A percentile compares a stretch with the other conserved stretches of the same genome.
These are phyloP conservation scores for Strigops habroptila DNA, from an alignment of 2,113 vertebrate species.

Conservation along the genomic window DNA sequence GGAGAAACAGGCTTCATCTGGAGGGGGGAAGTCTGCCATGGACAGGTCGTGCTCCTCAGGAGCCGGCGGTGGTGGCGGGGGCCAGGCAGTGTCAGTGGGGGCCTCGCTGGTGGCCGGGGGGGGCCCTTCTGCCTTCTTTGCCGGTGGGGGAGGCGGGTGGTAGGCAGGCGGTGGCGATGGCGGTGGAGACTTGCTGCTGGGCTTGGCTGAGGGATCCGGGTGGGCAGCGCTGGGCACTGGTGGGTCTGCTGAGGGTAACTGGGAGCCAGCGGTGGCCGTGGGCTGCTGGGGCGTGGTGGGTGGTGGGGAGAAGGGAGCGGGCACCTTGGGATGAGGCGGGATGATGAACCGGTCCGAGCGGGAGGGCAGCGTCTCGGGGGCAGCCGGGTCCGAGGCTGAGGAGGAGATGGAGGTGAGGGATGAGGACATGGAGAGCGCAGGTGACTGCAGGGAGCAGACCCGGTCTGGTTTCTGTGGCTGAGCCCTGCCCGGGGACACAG, in stretches of 20 bases:
- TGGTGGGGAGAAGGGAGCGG: conserved; percentile 84
- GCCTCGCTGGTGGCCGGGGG: conserved; percentile 35
- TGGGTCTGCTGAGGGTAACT: neutral
- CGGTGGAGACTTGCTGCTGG: conserved; percentile 72
- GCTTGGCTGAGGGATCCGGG: neutral
- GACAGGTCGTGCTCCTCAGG: conserved; percentile 79
- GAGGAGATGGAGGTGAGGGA: conserved; percentile 88
- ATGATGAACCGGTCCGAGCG: conserved; percentile 77
- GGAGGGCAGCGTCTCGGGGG: neutral
- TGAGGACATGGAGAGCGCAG: conserved; percentile 82
- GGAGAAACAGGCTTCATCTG: conserved; percentile 81
- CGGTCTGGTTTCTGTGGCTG: conserved; percentile 85
- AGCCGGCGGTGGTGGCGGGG: conserved; percentile 83
- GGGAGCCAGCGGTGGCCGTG: neutral
- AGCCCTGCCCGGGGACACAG: conserved; percentile 75
- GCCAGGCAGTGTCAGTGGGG: conserved; percentile 76
- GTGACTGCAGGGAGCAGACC: conserved; percentile 77
- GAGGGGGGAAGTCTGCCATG: conserved; percentile 83
- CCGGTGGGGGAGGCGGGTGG: conserved; percentile 83
- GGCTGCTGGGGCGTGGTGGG: conserved; percentile 80
- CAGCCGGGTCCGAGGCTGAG: conserved; percentile 73
- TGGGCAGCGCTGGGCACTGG: neutral
- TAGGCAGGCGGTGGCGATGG: conserved; percentile 86
- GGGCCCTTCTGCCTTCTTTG: conserved; percentile 70
- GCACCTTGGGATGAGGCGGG: conserved; percentile 88